Evolutionary conservation across 1,140 invertebrate species (phyloP).

Genomic region (Leptestheria dahalacensis): DNA sequence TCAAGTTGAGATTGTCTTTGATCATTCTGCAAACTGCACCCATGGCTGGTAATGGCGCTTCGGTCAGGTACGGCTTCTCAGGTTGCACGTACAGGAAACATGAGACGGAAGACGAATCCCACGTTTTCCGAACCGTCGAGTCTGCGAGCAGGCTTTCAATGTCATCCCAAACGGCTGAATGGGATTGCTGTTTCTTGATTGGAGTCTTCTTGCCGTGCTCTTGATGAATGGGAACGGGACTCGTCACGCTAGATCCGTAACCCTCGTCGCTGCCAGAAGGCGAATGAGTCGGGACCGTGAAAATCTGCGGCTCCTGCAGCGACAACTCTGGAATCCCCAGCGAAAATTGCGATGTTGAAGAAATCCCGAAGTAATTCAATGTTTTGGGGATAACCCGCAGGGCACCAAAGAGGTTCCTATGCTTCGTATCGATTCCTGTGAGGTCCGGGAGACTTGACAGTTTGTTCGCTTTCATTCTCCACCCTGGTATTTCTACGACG

Average conservation of each 20-base stretch:
- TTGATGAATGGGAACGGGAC: neutral
- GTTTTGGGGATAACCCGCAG: neutral
- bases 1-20: neutral
- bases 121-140: neutral
- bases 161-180: neutral
- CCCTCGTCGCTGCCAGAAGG: neutral
- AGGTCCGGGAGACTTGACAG: neutral
- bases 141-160: neutral
- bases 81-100: neutral
- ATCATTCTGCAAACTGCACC: neutral
- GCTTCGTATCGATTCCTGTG: neutral
- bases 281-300: neutral
- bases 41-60: neutral
- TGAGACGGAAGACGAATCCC: neutral
- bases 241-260: neutral
- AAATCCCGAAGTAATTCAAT: neutral
- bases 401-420: neutral
- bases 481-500: neutral
- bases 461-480: neutral
- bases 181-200: too few relatives aligned
- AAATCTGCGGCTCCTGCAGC: neutral
- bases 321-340: neutral
- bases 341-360: neutral
- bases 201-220: neutral
- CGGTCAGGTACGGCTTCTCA: neutral